Evolutionary conservation across 2,797 vertebrate species (phyloP), one percentile per base, ranked within the genome.

Genomic region (Micromesistius poutassou): DNA sequence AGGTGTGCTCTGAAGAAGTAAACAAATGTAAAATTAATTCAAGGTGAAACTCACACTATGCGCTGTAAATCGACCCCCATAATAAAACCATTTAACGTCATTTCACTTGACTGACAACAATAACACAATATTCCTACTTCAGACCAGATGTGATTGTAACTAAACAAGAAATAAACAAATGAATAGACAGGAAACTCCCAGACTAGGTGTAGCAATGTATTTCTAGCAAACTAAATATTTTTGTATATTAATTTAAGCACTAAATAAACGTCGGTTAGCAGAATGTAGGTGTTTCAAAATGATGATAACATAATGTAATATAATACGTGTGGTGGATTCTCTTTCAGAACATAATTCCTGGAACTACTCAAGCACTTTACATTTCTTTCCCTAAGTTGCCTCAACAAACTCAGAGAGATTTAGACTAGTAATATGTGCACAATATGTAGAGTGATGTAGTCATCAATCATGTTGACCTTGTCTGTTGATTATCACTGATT

Each of bases 101-200:
- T 68, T 40, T 33, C 28, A 76, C 30, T 76, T 80, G 8, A 76
- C 55, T 22, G 25, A 77, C n/a, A n/a, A n/a, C n/a, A n/a, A n/a
- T n/a, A n/a, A n/a, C 30, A 68, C 42, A 46, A 55, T 36, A 16
- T 74, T 72, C 5, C 72, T 14, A 76, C 33, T 12, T 71, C 8
- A 74, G 74, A 80, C 55, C 55, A 50, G 36, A 28, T 70, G 30
- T 31, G 30, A 74, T 71, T 50, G 79, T 74, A 74, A 76, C 70
- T 71, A 68, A 62, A 62, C 46, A 55, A 55, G 1, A 55, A 5
- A 55, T 9, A 19, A 19, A 55, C 55, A 62, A 62, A 62, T 25
- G 6, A 62, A 62, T 50, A 22, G 5, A 62, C n/a, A 62, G 8
- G 25, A 62, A 62, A 62, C 55, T 62, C 55, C 62, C 62, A 68